Evolutionary conservation across 1,140 invertebrate genomes (phyloP).

Genomic region (Scaptodrosophila lebanonensis): DNA sequence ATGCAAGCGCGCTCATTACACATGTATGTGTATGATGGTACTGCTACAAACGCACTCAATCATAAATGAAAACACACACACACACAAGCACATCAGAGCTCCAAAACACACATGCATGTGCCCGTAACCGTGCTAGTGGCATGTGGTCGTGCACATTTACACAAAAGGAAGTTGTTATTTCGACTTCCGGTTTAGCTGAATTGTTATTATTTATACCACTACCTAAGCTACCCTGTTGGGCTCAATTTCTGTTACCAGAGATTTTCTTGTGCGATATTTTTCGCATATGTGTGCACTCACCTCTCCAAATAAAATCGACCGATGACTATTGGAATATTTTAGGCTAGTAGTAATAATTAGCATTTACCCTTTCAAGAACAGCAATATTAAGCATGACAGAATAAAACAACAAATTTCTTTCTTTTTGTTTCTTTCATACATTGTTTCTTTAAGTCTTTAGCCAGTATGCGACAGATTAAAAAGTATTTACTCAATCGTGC

Average conservation of each 20-base stretch:
- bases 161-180: conserved; percentile 74
- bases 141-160: conserved; percentile 64
- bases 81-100: conserved; percentile 23
- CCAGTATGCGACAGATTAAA: too few relatives aligned
- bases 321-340: conserved; percentile 4
- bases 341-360: too few relatives aligned
- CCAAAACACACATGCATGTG: conserved; percentile 1
- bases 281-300: conserved; percentile 4
- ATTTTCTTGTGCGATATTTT: not conserved
- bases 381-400: too few relatives aligned
- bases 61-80: conserved; percentile 55
- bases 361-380: too few relatives aligned
- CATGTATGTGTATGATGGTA: conserved; percentile 6
- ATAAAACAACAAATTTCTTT: too few relatives aligned
- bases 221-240: conserved; percentile 12
- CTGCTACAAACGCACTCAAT: conserved; percentile 54
- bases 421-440: too few relatives aligned
- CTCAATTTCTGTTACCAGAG: conserved; percentile 8
- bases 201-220: conserved; percentile 66
- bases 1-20: conserved; percentile 31
- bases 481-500: too few relatives aligned
- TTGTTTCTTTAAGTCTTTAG: too few relatives aligned
- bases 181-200: conserved; percentile 65
- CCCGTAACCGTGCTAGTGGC: conserved; percentile 34
- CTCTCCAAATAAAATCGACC: conserved; percentile 11